These are phyloP conservation scores for Cristatella mucedo DNA, from an alignment of 2,888 invertebrate genomes.

Conservation along the genomic window DNA sequence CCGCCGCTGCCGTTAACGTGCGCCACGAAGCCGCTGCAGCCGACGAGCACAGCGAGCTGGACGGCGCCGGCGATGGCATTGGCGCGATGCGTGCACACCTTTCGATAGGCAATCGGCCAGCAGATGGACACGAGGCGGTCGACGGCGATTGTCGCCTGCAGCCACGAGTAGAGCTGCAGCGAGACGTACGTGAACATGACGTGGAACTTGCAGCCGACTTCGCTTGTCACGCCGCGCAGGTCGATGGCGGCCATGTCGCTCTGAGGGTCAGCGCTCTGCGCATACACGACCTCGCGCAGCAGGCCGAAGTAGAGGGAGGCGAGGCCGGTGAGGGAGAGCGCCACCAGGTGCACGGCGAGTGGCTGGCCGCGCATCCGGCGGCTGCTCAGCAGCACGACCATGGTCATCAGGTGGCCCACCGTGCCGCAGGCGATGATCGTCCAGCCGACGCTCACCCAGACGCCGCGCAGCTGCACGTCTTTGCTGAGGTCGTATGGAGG, in stretches of 20 bases:
- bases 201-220: slow-evolving; percentile 18
- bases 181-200: slow-evolving; percentile 20
- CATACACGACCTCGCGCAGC: slow-evolving; percentile 15
- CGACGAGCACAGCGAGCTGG: neutral
- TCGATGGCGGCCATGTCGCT: slow-evolving; percentile 15
- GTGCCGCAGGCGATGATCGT: neutral
- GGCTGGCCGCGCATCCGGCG: neutral
- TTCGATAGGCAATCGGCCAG: slow-evolving; percentile 16
- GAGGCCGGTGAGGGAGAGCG: slow-evolving; percentile 3
- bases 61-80: neutral
- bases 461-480: neutral
- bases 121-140: slow-evolving; percentile 22
- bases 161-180: slow-evolving; percentile 24
- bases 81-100: neutral
- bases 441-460: slow-evolving; percentile 16
- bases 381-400: neutral
- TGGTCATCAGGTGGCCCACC: slow-evolving; percentile 2
- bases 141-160: slow-evolving; percentile 22
- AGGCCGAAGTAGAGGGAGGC: slow-evolving; percentile 20
- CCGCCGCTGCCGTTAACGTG: slow-evolving; percentile 42
- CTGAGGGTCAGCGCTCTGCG: slow-evolving; percentile 13
- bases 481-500: too few relatives aligned
- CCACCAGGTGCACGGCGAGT: neutral
- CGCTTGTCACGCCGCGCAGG: slow-evolving; percentile 14
- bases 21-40: neutral